Conservation (phyloP, 2,797 vertebrate species). For the Myotis findleyi region DNA sequence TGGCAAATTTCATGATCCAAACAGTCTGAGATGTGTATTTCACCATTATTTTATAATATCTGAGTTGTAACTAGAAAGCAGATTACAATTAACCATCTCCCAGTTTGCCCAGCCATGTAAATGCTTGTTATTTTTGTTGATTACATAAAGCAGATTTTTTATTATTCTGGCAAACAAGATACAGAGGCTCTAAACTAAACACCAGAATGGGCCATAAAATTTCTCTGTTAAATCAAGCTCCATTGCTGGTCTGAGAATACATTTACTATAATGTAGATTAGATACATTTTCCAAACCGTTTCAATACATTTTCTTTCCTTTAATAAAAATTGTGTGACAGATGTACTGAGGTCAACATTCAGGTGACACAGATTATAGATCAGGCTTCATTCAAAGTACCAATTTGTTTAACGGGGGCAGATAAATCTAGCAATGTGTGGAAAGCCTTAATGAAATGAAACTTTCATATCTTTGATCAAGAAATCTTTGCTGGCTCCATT, state of each 20-base stretch:
- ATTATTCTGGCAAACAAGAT: slow-evolving; percentile 71
- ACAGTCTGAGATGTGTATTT: slow-evolving; percentile 11
- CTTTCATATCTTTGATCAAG: not conserved
- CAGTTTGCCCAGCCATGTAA: slow-evolving; percentile 62
- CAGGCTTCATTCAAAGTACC: not conserved
- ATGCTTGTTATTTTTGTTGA: slow-evolving; percentile 76
- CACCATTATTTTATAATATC: slow-evolving; percentile 40
- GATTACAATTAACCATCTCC: slow-evolving; percentile 64
- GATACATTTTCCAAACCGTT: slow-evolving; percentile 61
- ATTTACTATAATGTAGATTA: slow-evolving; percentile 9
- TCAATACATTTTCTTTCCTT: slow-evolving; percentile 53
- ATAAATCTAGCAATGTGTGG: not conserved
- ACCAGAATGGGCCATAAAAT: slow-evolving; percentile 60
- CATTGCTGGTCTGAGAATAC: slow-evolving; percentile 57
- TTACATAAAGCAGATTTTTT: slow-evolving; percentile 74
- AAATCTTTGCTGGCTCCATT: not conserved
- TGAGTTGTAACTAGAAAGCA: slow-evolving; percentile 56
- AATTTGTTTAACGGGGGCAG: not conserved
- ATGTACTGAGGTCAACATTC: slow-evolving; percentile 22
- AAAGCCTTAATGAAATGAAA: slow-evolving; percentile 24
- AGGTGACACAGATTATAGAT: slow-evolving; percentile 19
- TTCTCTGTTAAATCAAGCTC: slow-evolving; percentile 56
- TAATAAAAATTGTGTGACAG: slow-evolving; percentile 58
- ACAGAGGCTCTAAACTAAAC: slow-evolving; percentile 55
- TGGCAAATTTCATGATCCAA: slow-evolving; percentile 38